phyloP scores from a whole-genome alignment of 2,797 vertebrate genomes.

The Rhinella marina region DNA sequence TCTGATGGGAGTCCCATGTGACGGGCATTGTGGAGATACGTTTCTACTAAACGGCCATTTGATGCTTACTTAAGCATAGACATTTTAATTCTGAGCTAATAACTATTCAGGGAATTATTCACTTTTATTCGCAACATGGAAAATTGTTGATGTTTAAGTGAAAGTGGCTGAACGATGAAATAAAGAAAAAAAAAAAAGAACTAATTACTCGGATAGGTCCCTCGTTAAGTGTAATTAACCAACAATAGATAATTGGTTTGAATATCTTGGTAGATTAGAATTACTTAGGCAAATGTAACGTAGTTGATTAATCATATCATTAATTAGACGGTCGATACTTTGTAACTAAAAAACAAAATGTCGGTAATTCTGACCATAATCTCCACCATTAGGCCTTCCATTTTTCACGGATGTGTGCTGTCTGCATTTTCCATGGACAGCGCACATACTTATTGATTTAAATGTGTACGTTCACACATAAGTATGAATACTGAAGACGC shows the following conservation, averaged over 20 bases:
- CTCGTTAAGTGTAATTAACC: conserved; percentile 45
- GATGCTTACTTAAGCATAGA: conserved; percentile 19
- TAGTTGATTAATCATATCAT: conserved; percentile 25
- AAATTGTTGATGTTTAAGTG: conserved; percentile 43
- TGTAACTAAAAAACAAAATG: neutral
- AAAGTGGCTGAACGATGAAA: conserved; percentile 42
- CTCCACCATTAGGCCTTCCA: no score
- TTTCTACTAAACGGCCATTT: conserved; percentile 15
- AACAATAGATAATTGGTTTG: conserved; percentile 39
- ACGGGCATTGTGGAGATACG: neutral
- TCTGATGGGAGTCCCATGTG: neutral
- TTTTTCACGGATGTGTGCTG: no score
- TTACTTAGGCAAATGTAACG: conserved; percentile 33
- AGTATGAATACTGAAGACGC: no score
- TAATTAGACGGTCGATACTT: conserved; percentile 23
- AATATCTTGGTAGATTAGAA: conserved; percentile 17
- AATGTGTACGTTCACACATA: no score
- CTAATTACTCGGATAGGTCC: conserved; percentile 46
- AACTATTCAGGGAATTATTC: conserved; percentile 46
- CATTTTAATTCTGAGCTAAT: conserved; percentile 19
- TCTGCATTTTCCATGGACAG: no score
- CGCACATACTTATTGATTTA: no score
- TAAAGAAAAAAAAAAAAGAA: conserved; percentile 33
- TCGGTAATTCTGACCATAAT: no score
- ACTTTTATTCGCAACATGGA: conserved; percentile 39